These are phyloP conservation scores for Micromussa lordhowensis DNA, from an alignment of 92 coral and sea anemone genomes.

Conservation along the genomic window DNA sequence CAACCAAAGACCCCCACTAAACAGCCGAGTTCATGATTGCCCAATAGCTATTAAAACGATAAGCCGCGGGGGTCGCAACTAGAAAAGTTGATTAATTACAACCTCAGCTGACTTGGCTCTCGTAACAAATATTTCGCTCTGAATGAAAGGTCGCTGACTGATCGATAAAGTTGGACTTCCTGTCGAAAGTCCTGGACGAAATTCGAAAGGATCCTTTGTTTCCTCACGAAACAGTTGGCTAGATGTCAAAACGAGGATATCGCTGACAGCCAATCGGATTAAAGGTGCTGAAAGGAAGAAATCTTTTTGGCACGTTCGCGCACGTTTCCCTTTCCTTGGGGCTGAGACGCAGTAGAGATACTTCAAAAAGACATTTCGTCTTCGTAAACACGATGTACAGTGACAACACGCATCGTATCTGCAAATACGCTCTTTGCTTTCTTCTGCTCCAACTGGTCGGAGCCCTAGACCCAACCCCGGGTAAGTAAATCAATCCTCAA, in stretches of 20 bases:
- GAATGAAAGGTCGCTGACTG: neutral
- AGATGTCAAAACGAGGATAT: neutral
- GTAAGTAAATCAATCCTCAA: constrained; percentile 1
- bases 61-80: constrained; percentile 1
- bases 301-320: constrained; percentile 15
- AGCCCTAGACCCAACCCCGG: neutral
- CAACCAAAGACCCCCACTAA: too few relatives aligned
- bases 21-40: neutral
- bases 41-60: neutral
- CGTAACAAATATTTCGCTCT: neutral
- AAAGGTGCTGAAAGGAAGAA: constrained; percentile 17
- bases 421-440: neutral
- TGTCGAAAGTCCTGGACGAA: neutral
- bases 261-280: constrained; percentile 15
- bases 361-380: neutral
- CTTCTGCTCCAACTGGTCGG: constrained; percentile 8
- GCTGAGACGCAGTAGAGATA: constrained; percentile 1
- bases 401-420: constrained; percentile 1
- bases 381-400: neutral
- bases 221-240: neutral
- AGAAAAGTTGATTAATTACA: neutral
- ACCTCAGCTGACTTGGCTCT: neutral
- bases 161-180: neutral
- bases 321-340: neutral
- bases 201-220: neutral